A percentile compares a stretch with the other conserved stretches of the same genome.
Evolutionary conservation across 2,113 vertebrate genomes (phyloP).

Genomic region (Psilopsiagon aymara): DNA sequence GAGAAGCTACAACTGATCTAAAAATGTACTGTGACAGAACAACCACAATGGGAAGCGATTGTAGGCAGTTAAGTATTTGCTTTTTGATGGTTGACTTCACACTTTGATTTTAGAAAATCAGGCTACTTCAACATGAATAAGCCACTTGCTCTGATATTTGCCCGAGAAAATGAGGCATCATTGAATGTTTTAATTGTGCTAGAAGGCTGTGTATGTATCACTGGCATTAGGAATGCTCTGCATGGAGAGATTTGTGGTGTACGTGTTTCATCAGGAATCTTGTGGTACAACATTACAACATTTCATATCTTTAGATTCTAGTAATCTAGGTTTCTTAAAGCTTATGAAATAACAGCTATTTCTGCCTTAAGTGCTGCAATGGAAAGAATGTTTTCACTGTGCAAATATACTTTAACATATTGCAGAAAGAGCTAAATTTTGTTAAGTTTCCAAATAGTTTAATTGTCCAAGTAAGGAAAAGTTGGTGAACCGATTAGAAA

Average conservation of each 20-base stretch:
- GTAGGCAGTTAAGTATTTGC: not conserved
- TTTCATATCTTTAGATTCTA: conserved; percentile 1
- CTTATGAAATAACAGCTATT: conserved; percentile 47
- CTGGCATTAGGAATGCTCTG: not conserved
- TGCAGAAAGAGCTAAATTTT: conserved; percentile 4
- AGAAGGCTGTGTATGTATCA: not conserved
- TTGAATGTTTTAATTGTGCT: not conserved
- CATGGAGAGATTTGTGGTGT: not conserved
- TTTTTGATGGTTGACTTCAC: not conserved
- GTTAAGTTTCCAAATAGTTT: not conserved
- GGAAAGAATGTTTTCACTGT: conserved; percentile 25
- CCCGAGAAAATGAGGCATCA: not conserved
- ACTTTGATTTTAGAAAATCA: not conserved
- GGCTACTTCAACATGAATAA: not conserved
- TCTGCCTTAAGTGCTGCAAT: not conserved
- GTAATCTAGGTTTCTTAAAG: not conserved
- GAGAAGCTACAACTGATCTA: not conserved
- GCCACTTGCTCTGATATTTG: not conserved
- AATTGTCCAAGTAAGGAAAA: conserved; percentile 11
- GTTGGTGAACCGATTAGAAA: not conserved
- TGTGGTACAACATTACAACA: not conserved
- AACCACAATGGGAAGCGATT: not conserved
- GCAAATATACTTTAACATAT: conserved; percentile 15
- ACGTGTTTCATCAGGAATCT: not conserved
- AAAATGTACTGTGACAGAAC: not conserved